Conservation (phyloP, 2,888 invertebrate species). For the Microctonus brassicae region DNA sequence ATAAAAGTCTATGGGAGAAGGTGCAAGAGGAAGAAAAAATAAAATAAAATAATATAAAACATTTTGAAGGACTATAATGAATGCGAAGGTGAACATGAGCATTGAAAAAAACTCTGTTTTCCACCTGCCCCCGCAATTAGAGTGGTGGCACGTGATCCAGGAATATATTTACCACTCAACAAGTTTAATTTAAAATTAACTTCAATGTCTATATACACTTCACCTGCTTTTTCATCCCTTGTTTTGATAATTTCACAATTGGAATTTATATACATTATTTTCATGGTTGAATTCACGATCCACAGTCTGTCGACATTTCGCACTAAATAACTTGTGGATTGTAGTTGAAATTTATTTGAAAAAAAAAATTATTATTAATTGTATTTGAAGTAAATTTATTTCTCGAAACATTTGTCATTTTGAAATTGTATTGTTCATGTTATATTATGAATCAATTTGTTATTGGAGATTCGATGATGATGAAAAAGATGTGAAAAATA, state of each 20-base stretch:
- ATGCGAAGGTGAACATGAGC: neutral
- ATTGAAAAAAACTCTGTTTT: neutral
- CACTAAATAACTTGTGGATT: neutral
- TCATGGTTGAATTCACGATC: neutral
- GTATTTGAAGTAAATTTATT: too few relatives aligned
- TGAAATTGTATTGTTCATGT: too few relatives aligned
- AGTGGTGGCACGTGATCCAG: slow-evolving; percentile 46
- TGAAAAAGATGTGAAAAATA: neutral
- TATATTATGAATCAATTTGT: too few relatives aligned
- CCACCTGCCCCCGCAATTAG: slow-evolving; percentile 54
- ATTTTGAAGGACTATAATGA: neutral
- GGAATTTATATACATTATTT: neutral
- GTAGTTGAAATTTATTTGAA: too few relatives aligned
- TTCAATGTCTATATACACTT: slow-evolving; percentile 41
- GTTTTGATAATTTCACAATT: slow-evolving; percentile 7
- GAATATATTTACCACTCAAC: slow-evolving; percentile 20
- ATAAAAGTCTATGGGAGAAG: neutral
- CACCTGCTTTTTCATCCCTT: slow-evolving; percentile 29
- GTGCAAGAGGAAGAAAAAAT: neutral
- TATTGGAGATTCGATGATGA: neutral
- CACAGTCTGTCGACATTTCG: neutral
- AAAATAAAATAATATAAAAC: neutral
- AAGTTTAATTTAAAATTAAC: slow-evolving; percentile 35
- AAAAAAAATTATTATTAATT: too few relatives aligned
- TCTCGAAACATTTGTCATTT: too few relatives aligned